These are phyloP conservation scores for Pocillopora damicornis DNA, from an alignment of 64 coral and sea anemone species.

Conservation along the genomic window DNA sequence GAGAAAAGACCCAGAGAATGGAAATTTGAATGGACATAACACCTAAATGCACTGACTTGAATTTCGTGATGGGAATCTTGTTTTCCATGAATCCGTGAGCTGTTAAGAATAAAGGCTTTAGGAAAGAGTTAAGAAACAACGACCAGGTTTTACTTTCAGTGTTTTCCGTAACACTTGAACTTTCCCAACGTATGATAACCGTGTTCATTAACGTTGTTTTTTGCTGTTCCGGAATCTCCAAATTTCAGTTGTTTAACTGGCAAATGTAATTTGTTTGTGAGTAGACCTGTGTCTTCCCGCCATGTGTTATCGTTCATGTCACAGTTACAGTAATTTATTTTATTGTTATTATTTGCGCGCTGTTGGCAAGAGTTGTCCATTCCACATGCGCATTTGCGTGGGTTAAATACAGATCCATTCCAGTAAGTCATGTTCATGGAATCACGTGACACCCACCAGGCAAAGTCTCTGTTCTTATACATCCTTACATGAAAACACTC, in stretches of 20 bases:
- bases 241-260: background rate
- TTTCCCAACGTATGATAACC: background rate
- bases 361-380: background rate
- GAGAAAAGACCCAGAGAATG: no score
- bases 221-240: background rate
- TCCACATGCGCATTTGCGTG: background rate
- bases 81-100: background rate
- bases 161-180: background rate
- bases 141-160: background rate
- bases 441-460: slow-evolving; percentile 5
- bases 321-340: background rate
- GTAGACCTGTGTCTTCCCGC: background rate
- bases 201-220: background rate
- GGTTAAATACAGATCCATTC: background rate
- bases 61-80: no score
- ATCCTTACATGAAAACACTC: background rate
- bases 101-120: background rate
- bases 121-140: background rate
- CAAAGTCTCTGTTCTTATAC: background rate
- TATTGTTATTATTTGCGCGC: no score
- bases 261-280: background rate
- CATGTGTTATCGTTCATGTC: background rate
- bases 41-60: no score
- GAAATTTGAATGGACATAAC: no score
- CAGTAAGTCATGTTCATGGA: background rate